Conservation (phyloP, 2,888 invertebrate species). For the Liopterus haemorrhoidalis region DNA sequence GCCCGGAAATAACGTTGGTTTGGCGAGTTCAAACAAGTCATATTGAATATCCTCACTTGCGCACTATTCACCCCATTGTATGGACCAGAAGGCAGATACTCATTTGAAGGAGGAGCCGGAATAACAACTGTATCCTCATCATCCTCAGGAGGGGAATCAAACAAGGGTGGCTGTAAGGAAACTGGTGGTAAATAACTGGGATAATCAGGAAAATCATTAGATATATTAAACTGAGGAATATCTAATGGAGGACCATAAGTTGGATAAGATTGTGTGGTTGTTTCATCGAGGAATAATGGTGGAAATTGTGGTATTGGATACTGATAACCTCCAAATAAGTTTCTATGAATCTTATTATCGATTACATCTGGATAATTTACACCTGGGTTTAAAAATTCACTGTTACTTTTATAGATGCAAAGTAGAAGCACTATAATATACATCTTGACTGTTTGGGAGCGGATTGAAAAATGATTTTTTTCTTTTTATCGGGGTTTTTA, state of each 20-base stretch:
- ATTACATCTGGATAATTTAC: too few species aligned
- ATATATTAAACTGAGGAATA: conserved; percentile 17
- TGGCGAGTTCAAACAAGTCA: conserved; percentile 41
- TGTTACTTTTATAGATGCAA: too few species aligned
- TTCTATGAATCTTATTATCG: too few species aligned
- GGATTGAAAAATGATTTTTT: too few species aligned
- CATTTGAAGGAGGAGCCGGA: conserved; percentile 26
- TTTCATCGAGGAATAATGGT: conserved; percentile 35
- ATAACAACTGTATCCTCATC: conserved; percentile 34
- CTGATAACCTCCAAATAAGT: conserved; percentile 35
- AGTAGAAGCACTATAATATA: too few species aligned
- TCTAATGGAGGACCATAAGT: conserved; percentile 25
- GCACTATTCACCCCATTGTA: conserved; percentile 14
- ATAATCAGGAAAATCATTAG: conserved; percentile 28
- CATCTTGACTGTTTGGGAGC: too few species aligned
- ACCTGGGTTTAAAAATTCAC: too few species aligned
- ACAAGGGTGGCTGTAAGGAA: conserved; percentile 28
- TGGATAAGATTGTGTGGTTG: conserved; percentile 29
- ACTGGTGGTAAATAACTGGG: conserved; percentile 14
- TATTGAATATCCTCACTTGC: conserved; percentile 38
- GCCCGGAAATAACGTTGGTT: conserved; percentile 41
- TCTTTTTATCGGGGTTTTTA: too few species aligned
- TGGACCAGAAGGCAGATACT: conserved; percentile 27
- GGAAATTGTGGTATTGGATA: conserved; percentile 38
- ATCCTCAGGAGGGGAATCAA: conserved; percentile 24